These are phyloP conservation scores for Oegoconia quadripuncta DNA, from an alignment of 2,888 invertebrate genomes.

Conservation along the genomic window DNA sequence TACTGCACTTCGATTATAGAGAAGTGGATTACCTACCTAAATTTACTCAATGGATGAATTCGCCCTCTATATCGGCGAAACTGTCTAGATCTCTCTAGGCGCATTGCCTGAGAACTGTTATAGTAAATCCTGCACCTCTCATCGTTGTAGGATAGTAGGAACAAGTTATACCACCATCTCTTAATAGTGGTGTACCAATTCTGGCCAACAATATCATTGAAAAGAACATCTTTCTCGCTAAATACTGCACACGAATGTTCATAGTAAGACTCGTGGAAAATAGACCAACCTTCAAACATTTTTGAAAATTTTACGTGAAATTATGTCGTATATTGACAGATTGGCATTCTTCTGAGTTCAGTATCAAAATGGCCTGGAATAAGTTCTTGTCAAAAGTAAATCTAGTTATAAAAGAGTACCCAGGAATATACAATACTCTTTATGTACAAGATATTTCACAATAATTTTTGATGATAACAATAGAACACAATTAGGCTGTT, in stretches of 20 bases:
- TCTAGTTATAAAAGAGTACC: too few species aligned
- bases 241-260: constrained; percentile 34
- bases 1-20: too few species aligned
- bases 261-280: constrained; percentile 32
- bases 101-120: constrained; percentile 35
- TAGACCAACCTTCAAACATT: not conserved
- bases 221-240: constrained; percentile 35
- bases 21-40: constrained; percentile 31
- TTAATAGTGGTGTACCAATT: constrained; percentile 15
- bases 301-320: not conserved
- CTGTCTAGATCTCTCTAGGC: constrained; percentile 33
- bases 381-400: too few species aligned
- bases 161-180: constrained; percentile 38
- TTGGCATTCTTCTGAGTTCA: too few species aligned
- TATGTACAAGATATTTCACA: too few species aligned
- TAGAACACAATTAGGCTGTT: too few species aligned
- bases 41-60: constrained; percentile 42
- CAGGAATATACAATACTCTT: too few species aligned
- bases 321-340: too few species aligned
- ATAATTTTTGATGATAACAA: too few species aligned
- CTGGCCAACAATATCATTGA: constrained; percentile 29
- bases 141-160: constrained; percentile 34
- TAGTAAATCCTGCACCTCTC: constrained; percentile 29
- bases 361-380: too few species aligned
- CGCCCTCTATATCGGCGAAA: constrained; percentile 26